Percentiles rank a stretch among this genome's conserved stretches.
phyloP scores from a whole-genome alignment of 1,140 invertebrate genomes.

The Dendroctonus ponderosae region DNA sequence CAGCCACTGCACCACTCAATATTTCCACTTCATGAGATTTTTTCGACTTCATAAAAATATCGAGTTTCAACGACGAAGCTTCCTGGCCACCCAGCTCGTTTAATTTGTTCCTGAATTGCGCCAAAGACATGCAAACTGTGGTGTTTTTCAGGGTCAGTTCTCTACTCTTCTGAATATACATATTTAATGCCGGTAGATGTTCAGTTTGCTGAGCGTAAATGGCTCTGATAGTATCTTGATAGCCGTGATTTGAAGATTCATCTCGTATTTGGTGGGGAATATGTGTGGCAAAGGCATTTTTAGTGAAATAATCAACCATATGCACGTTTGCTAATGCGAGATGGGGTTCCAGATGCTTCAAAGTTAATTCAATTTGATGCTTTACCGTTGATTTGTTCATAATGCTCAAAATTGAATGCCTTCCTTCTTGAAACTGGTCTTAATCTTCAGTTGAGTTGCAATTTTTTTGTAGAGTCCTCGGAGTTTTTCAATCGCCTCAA shows the following conservation, averaged over 20 bases:
- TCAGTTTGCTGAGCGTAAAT: conserved; percentile 49
- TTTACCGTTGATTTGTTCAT: conserved; percentile 32
- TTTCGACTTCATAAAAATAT: conserved; percentile 74
- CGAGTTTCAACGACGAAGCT: conserved; percentile 42
- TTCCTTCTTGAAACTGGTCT: conserved; percentile 54
- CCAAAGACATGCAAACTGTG: conserved; percentile 49
- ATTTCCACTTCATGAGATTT: conserved; percentile 79
- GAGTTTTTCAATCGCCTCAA: conserved; percentile 60
- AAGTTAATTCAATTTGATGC: conserved; percentile 56
- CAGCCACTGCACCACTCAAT: conserved; percentile 50
- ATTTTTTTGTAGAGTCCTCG: conserved; percentile 66
- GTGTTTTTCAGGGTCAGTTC: conserved; percentile 50
- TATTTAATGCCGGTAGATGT: conserved; percentile 32
- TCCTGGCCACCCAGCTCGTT: conserved; percentile 42
- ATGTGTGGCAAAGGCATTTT: conserved; percentile 62
- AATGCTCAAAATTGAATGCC: conserved; percentile 53
- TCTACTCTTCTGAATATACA: conserved; percentile 46
- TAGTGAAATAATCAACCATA: conserved; percentile 76
- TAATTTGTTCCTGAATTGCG: conserved; percentile 51
- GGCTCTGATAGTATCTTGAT: conserved; percentile 48
- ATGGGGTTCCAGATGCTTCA: conserved; percentile 59
- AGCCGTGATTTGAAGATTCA: conserved; percentile 54
- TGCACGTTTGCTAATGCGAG: conserved; percentile 71
- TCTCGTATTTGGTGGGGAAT: conserved; percentile 57
- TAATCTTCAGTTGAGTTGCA: conserved; percentile 65